Evolutionary conservation across 2,888 invertebrate genomes (phyloP).

Genomic region (Ichneumoninae sp.): DNA sequence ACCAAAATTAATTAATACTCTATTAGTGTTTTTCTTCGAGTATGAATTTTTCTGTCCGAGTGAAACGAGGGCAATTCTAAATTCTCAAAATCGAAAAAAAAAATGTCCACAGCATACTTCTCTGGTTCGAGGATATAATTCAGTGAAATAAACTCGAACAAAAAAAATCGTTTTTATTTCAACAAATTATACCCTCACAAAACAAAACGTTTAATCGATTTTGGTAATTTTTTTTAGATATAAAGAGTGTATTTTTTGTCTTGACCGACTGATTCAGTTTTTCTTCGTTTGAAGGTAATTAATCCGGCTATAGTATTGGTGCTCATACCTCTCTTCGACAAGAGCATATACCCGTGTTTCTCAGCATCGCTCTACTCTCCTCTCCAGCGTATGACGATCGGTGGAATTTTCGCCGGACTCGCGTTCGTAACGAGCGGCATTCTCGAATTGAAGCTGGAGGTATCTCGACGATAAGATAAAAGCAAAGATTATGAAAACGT

Average conservation of each 20-base stretch:
- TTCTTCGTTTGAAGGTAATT: slow-evolving; percentile 85
- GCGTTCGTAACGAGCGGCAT: slow-evolving; percentile 88
- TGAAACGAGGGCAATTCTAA: too few relatives aligned
- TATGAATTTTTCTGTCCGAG: too few relatives aligned
- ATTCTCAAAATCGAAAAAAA: too few relatives aligned
- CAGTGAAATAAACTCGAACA: background rate
- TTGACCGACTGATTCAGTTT: background rate
- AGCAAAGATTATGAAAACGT: slow-evolving; percentile 73
- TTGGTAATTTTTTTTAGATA: background rate
- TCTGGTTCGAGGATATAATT: too few relatives aligned
- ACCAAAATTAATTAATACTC: too few relatives aligned
- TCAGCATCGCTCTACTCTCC: slow-evolving; percentile 86
- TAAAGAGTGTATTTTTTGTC: background rate
- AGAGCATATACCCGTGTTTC: slow-evolving; percentile 86
- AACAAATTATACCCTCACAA: background rate
- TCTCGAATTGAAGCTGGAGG: slow-evolving; percentile 87
- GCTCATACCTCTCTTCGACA: slow-evolving; percentile 89
- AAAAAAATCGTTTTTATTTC: background rate
- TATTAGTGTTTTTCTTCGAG: too few relatives aligned
- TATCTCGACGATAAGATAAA: slow-evolving; percentile 77
- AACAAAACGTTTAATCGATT: background rate
- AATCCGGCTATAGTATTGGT: slow-evolving; percentile 90
- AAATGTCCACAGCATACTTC: too few relatives aligned
- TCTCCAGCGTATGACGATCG: slow-evolving; percentile 91
- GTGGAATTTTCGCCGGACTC: slow-evolving; percentile 88